A percentile compares a stretch with the other conserved stretches of the same genome.
Evolutionary conservation across 2,797 vertebrate species (phyloP).

Genomic region (Peromyscus melanophrys): DNA sequence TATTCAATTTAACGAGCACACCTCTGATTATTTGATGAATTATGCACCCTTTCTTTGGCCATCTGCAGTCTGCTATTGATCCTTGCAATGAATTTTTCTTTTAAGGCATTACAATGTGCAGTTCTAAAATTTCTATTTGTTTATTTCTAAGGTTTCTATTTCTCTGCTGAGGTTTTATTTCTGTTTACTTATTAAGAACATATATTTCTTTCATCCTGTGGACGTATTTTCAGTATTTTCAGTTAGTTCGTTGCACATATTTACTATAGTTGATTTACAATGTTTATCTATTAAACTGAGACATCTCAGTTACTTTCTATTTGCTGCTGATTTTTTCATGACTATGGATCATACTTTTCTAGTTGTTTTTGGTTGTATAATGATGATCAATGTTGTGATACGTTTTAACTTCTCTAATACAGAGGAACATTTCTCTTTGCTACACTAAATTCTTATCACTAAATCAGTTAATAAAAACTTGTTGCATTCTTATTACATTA

Average conservation of each 20-base stretch:
- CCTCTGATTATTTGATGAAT: not conserved
- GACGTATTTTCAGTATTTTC: not conserved
- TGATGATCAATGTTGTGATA: not conserved
- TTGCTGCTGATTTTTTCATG: not conserved
- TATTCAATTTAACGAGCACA: not conserved
- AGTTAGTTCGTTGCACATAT: not conserved
- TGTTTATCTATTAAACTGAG: not conserved
- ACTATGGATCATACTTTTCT: not conserved
- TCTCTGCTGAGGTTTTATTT: slow-evolving; percentile 56
- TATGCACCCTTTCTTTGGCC: not conserved
- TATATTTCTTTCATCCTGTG: not conserved
- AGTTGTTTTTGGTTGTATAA: not conserved
- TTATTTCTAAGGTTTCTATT: not conserved
- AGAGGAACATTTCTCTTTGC: not conserved
- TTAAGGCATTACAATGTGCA: not conserved
- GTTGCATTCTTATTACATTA: not conserved
- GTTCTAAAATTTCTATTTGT: not conserved
- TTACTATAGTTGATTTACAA: slow-evolving; percentile 16
- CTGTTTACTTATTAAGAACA: not conserved
- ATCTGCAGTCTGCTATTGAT: not conserved
- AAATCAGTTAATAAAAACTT: not conserved
- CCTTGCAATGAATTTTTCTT: not conserved
- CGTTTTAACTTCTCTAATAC: not conserved
- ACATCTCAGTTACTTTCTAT: not conserved
- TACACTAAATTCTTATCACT: not conserved